Base-by-base conservation (phyloP, 2,113 vertebrate species). In the Reinhardtius hippoglossoides region DNA sequence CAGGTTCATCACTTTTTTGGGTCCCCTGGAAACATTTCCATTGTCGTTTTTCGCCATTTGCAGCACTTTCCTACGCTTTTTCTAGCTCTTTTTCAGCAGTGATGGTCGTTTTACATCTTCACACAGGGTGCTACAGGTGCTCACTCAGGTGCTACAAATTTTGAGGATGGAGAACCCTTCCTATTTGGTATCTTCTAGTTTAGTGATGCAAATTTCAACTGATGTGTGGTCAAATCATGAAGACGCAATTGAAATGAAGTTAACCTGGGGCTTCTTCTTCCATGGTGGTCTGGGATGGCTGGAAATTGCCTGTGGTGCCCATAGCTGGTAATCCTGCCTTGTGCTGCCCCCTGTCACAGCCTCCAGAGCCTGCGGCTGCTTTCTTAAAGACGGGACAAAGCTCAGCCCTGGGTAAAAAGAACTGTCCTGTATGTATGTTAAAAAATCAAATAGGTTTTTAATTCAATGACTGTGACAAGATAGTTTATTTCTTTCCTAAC, bases 301-400 rank as follows among this genome's bases (percentile, higher is more conserved):
- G 31, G 31, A 18, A 21, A 21, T 14, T 5, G 31, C 18, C 31
- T 37, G 59, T 20, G 20, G 14, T 60, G 6, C 27, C 31, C 20
- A 50, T 20, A 20, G 26, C 9, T 35, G 27, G 15, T 35, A 35
- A 40, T 62, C 31, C 35, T n/a, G 59, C 59, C 35, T 40, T n/a
- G 59, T 62, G 59, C 59, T 62, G 59, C 59, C 59, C 59, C 59
- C 59, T 62, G 35, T 21, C 59, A 62, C 14, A 21, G 10, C 12
- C 31, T 40, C 10, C 35, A 40, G 59, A 40, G 35, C 20, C 59
- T 40, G 59, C 58, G 18, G 58, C 58, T 60, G 58, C 58, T 58
- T 6, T 23, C 9, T 54, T 10, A 3, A 56, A 24, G 55, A 20
- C 55, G 12, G 55, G 48, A 15, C 42, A 3, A 27, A 16, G 54